Base-by-base conservation (phyloP, 2,797 vertebrate species). In the Crenuchus spilurus region DNA sequence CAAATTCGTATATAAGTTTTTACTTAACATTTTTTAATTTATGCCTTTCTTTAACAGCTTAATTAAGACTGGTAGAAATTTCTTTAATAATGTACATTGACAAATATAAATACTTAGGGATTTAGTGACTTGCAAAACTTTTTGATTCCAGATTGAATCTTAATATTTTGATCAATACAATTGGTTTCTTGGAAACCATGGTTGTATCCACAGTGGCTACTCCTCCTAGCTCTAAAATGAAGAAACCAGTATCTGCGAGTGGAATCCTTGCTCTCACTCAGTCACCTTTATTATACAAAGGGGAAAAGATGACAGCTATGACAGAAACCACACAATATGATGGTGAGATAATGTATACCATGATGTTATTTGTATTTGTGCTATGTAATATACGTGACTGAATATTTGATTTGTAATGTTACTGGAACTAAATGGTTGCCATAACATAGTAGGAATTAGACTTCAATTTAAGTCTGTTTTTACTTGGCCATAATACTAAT, bases 191-290 rank as follows among this genome's bases (percentile, higher is more conserved):
- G 14, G 57, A 74, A 3, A 0, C 5, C 42, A 10, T 63, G 8
- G 0, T 33, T 65, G 20, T 41, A 65, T 82, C 4, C 14, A 4
- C 80, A 87, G 84, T 18, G 18, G 88, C 80, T 0, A 94, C 94
- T 0, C 90, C 96, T 44, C 89, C 93, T 0, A 77, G 86, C 76
- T 85, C 87, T 2, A 85, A 90, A 2, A 0, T 81, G 63, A 91
- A 90, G 79, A 91, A 85, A 9, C 35, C 82, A 0, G 91, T 98
- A 3, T 96, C 94, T 0, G 88, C 94, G 0, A 95, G 92, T 31
- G 93, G 96, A 64, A 95, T 99, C 16, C 79, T 93, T 31, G 93
- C 96, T 0, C 94, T 99, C 74, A 98, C 97, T 18, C 92, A 90
- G 70, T 99, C 98, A 3, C 98, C 97, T 0, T 78, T 99, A 85